These are phyloP conservation scores for Oxystoma pomonae DNA, from an alignment of 2,888 invertebrate genomes.

Conservation along the genomic window DNA sequence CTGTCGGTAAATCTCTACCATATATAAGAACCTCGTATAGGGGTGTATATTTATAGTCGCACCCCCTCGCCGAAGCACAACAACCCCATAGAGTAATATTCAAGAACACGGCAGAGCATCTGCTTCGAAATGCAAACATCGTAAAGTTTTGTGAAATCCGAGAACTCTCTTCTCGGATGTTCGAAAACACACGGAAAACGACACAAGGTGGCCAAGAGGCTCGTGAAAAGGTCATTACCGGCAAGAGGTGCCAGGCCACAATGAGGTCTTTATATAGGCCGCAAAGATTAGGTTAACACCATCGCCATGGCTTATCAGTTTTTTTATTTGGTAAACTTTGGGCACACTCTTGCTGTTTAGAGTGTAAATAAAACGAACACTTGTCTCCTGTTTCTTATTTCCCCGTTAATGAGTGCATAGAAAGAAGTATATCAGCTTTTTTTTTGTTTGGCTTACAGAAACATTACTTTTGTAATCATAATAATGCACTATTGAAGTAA, in stretches of 20 bases:
- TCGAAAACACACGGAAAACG: background rate
- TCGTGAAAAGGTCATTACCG: background rate
- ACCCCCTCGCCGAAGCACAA: background rate
- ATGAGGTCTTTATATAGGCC: background rate
- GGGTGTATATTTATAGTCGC: background rate
- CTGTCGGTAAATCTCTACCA: background rate
- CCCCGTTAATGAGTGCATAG: no score
- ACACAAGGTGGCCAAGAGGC: background rate
- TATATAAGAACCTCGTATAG: background rate
- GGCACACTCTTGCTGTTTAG: no score
- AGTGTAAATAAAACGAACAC: no score
- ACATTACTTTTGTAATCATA: no score
- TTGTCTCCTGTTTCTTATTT: no score
- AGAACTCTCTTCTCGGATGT: background rate
- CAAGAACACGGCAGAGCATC: background rate
- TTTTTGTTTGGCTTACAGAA: no score
- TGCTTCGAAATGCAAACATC: background rate
- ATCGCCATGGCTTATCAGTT: background rate
- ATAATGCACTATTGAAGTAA: no score
- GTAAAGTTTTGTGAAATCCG: background rate
- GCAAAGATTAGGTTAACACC: background rate
- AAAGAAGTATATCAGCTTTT: no score
- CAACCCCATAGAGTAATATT: background rate
- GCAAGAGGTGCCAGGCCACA: background rate
- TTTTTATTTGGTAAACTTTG: background rate